Percentiles rank a stretch among this genome's conserved stretches.
phyloP scores from a whole-genome alignment of 2,888 invertebrate genomes.

The Leucophora obtusa region DNA sequence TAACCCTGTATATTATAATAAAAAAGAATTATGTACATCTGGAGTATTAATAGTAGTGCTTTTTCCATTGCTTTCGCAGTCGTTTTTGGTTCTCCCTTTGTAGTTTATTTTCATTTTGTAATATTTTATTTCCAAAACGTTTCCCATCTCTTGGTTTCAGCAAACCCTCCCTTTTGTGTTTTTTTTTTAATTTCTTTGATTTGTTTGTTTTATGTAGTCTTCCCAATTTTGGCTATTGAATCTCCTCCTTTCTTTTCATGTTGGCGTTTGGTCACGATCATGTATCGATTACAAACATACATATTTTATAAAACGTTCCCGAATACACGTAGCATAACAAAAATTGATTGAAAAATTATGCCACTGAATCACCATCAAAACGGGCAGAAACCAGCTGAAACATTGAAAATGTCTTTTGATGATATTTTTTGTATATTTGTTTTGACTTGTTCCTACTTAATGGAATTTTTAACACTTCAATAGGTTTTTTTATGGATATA shows the following conservation, averaged over 20 bases:
- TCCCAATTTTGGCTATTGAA: conserved; percentile 34
- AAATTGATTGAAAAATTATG: conserved; percentile 59
- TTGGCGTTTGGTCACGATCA: conserved; percentile 63
- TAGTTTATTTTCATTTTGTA: too few relatives aligned
- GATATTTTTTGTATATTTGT: conserved; percentile 3
- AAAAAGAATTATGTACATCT: too few relatives aligned
- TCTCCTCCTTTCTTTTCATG: conserved; percentile 65
- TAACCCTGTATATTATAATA: too few relatives aligned
- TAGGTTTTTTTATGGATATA: conserved; percentile 13
- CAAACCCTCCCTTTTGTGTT: background rate
- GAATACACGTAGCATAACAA: conserved; percentile 31
- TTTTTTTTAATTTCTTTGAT: background rate
- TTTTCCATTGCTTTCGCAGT: too few relatives aligned
- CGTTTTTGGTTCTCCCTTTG: too few relatives aligned
- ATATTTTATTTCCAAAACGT: too few relatives aligned
- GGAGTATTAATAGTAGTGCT: too few relatives aligned
- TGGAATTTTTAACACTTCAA: conserved; percentile 46
- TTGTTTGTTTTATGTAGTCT: conserved; percentile 24
- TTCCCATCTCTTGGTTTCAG: too few relatives aligned
- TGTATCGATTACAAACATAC: conserved; percentile 63
- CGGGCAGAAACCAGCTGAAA: background rate
- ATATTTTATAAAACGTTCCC: conserved; percentile 21
- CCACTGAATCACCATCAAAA: conserved; percentile 51
- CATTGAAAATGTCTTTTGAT: conserved; percentile 37
- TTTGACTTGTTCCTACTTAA: conserved; percentile 6